Evolutionary conservation across 2,888 invertebrate genomes (phyloP).

Genomic region (Margaritifera margaritifera): DNA sequence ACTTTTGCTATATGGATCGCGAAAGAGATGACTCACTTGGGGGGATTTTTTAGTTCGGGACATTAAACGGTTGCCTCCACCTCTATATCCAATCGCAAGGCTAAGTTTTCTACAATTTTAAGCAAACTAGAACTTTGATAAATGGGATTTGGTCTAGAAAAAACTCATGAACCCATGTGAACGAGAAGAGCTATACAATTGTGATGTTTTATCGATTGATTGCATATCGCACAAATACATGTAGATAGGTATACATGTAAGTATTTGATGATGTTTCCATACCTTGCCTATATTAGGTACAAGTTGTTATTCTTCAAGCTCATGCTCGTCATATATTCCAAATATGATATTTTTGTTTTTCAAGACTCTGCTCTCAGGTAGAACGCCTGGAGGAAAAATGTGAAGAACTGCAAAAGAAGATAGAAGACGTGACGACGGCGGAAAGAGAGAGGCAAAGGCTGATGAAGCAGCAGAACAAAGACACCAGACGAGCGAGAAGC

Average conservation of each 20-base stretch:
- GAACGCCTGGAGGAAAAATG: conserved; percentile 86
- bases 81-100: too few relatives aligned
- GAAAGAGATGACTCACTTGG: too few relatives aligned
- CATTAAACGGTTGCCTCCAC: too few relatives aligned
- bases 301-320: neutral
- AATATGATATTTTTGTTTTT: conserved; percentile 3
- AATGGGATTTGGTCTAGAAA: too few relatives aligned
- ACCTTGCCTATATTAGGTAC: too few relatives aligned
- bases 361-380: conserved; percentile 76
- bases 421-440: conserved; percentile 80
- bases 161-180: too few relatives aligned
- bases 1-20: too few relatives aligned
- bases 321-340: neutral
- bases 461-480: conserved; percentile 53
- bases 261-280: neutral
- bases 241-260: neutral
- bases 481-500: conserved; percentile 57
- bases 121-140: too few relatives aligned
- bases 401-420: conserved; percentile 86
- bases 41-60: too few relatives aligned
- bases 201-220: too few relatives aligned
- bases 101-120: too few relatives aligned
- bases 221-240: neutral
- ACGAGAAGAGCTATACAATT: too few relatives aligned
- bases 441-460: conserved; percentile 51